Evolutionary conservation across 2,113 vertebrate genomes (phyloP), one percentile per base, ranked within the genome.

Genomic region (Trogon surrucura): DNA sequence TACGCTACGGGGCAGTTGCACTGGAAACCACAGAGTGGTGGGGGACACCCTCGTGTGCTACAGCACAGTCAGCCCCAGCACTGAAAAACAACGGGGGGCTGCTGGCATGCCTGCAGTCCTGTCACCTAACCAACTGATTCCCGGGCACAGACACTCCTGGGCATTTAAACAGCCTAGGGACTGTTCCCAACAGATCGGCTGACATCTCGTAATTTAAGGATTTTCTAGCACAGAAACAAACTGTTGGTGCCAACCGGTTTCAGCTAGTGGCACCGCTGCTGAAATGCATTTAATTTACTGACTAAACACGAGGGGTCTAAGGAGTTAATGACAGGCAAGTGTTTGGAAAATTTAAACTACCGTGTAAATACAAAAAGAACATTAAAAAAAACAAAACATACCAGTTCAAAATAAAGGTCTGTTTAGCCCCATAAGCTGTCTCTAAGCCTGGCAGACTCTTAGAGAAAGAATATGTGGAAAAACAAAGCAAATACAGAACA

Each of bases 41-140:
- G 32, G 15, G 38, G 30, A 29, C 30, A 62, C 5, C 3, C 18
- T 38, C 0, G 0, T 34, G 23, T 3, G 3, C 9, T 10, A 25
- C 18, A 60, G 41, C 7, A 5, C 8, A 3, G 34, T 22, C 66
- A 71, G 27, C 29, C 7, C 10, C 29, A n/a, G 22, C 0, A 1
- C 48, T 44, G 32, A n/a, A 32, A 87, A 66, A 41, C 41, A 56
- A 6, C n/a, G 80, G 32, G 10, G 38, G 30, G 51, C 65, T 30
- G 50, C 57, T 41, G 14, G 50, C 16, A 22, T 1, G 15, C 36
- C 38, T 56, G 26, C 50, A 51, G 25, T 25, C 38, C 53, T n/a
- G 13, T 8, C 82, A 72, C 32, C 50, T 14, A 23, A 17, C 25
- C 67, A 91, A 1, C 30, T 11, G 17, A 62, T 10, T 82, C 78